Base-by-base conservation (phyloP, 2,888 invertebrate genomes). In the Synanthedon tipuliformis region DNA sequence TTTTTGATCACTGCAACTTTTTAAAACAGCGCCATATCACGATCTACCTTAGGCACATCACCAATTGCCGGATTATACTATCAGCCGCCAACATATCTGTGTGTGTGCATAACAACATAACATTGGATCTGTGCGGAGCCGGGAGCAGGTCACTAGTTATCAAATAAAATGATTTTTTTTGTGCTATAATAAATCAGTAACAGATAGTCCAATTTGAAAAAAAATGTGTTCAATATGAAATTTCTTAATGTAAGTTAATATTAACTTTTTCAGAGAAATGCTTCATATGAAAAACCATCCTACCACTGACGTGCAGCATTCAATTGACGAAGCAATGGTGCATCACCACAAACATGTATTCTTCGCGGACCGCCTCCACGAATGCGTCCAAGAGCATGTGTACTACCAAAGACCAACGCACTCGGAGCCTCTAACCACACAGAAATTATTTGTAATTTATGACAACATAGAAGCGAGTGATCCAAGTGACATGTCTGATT, bases 401-500 rank as follows among this genome's bases (percentile, higher is more conserved):
- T 80, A 77, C 48, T 93, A 90, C 61, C 84, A 76, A 57, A 70
- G 69, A 48, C 61, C 58, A 13, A 73, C 77, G 8, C 71, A 73
- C 23, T 56, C 75, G 0, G 90, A 92, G 66, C 89, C 91, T 0
- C 69, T 94, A 15, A 88, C 90, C 45, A 84, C 90, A 0, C 90
- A 91, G 48, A 85, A 92, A 48, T 88, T 93, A 51, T 93, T 89
- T 64, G 88, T 93, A 34, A 89, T 93, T 8, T 92, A 93, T 61
- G 92, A 94, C 62, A 93, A 92, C 56, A 89, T 94, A 40, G 92
- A 93, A 64, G 90, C 94, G 10, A 88, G 90, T 45, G 90, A 92
- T 52, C 88, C 91, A 0, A 88, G 89, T 48, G 91, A 92, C 59
- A 88, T 88, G 1, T 82, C 89, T 8, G 89, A 89, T 58, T 90